Percentiles rank a stretch among this genome's conserved stretches.
Evolutionary conservation across 1,140 invertebrate species (phyloP).

Genomic region (Augochlora pura): DNA sequence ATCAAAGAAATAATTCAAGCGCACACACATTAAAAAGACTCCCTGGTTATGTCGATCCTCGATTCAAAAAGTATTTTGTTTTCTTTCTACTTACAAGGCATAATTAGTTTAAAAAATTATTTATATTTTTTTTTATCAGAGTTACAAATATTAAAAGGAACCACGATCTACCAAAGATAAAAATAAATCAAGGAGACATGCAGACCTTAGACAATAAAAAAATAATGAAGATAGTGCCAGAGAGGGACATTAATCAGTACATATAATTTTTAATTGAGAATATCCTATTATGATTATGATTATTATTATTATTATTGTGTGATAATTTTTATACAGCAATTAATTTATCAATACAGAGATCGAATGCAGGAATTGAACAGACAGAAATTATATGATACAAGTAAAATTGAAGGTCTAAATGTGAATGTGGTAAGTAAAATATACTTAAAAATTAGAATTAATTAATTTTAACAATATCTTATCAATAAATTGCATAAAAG

Average conservation of each 20-base stretch:
- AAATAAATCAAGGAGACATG: constrained; percentile 15
- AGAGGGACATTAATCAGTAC: constrained; percentile 49
- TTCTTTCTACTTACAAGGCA: not conserved
- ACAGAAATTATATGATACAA: constrained; percentile 55
- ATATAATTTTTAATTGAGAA: constrained; percentile 3
- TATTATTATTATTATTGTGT: no score
- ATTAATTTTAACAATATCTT: not conserved
- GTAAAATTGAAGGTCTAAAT: not conserved
- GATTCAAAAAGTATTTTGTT: constrained; percentile 64
- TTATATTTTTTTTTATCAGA: constrained; percentile 41
- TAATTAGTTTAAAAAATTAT: not conserved
- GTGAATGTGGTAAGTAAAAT: not conserved
- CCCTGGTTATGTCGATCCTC: constrained; percentile 63
- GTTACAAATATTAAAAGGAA: constrained; percentile 52
- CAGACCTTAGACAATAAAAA: constrained; percentile 27
- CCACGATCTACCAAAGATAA: constrained; percentile 43
- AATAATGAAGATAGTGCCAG: constrained; percentile 13
- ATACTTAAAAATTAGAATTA: not conserved
- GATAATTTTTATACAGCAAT: constrained; percentile 1
- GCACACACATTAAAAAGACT: constrained; percentile 48
- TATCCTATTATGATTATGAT: not conserved
- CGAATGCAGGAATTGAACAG: constrained; percentile 43
- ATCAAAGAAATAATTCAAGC: constrained; percentile 19
- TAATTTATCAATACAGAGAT: constrained; percentile 33
- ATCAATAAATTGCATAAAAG: not conserved